A percentile compares a stretch with the other conserved stretches of the same genome.
Conservation (phyloP, 2,113 vertebrate genomes). For the Rynchops niger region DNA sequence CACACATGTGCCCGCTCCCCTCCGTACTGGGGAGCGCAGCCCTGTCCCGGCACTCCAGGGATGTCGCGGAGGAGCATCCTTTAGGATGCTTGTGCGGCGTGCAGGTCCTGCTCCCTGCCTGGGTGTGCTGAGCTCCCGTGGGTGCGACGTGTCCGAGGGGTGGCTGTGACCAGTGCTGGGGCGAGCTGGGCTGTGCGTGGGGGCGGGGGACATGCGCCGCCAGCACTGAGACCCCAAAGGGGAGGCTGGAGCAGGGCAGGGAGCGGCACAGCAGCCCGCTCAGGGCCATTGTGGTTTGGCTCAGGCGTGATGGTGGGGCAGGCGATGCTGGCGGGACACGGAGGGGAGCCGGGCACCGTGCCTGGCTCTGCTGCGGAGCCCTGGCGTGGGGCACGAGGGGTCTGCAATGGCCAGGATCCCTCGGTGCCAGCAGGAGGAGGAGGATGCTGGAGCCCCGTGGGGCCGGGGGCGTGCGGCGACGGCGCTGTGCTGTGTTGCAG, state of each 20-base stretch:
- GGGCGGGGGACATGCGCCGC: accelerated
- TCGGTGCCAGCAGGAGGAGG: background rate
- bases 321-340: accelerated
- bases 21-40: accelerated
- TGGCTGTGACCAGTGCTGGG: accelerated
- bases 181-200: accelerated
- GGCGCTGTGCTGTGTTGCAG: conserved; percentile 84
- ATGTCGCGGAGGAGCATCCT: background rate
- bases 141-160: accelerated
- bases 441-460: background rate
- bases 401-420: background rate
- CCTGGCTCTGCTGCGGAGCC: background rate
- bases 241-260: background rate
- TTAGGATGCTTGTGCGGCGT: accelerated
- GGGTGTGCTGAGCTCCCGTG: background rate
- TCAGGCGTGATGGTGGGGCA: accelerated
- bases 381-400: background rate
- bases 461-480: background rate
- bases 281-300: background rate
- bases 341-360: accelerated
- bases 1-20: accelerated
- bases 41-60: background rate
- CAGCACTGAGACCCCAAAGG: background rate
- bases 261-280: background rate
- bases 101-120: accelerated